Percentiles rank a stretch among this genome's conserved stretches.
Conservation (phyloP, 2,888 invertebrate genomes). For the Cheilosia pagana region DNA sequence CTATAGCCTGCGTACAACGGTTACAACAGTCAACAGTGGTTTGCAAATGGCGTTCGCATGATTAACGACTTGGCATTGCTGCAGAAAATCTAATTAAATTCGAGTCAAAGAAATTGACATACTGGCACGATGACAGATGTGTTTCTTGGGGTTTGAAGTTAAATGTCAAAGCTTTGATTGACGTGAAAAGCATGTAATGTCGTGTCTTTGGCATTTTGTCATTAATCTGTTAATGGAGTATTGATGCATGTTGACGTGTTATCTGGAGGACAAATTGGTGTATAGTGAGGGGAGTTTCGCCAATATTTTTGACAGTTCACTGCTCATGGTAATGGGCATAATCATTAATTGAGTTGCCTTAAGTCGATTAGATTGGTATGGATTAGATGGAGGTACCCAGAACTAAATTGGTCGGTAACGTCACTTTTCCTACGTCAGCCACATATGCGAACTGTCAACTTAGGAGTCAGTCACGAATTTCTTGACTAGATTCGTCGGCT, state of each 20-base stretch:
- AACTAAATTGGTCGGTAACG: no score
- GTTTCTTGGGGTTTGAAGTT: conserved; percentile 10
- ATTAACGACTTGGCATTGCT: conserved; percentile 37
- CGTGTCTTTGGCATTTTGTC: conserved; percentile 1
- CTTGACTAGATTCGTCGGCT: no score
- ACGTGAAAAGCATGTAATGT: conserved; percentile 24
- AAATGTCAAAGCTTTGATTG: conserved; percentile 56
- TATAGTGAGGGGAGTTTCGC: no score
- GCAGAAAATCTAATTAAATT: conserved; percentile 29
- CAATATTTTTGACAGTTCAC: no score
- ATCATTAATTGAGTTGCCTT: no score
- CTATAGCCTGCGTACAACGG: not conserved
- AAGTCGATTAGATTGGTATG: no score
- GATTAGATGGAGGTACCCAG: no score
- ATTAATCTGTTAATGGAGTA: conserved; percentile 6
- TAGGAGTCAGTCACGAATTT: no score
- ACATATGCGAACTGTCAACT: no score
- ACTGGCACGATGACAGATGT: conserved; percentile 56
- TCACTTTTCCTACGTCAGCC: no score
- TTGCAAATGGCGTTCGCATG: conserved; percentile 51
- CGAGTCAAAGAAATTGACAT: conserved; percentile 36
- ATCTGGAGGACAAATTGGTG: not conserved
- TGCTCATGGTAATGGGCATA: no score
- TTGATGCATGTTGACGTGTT: not conserved
- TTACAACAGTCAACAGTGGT: conserved; percentile 4